phyloP scores from a whole-genome alignment of 2,113 vertebrate species.

The Emydocephalus ijimae region DNA sequence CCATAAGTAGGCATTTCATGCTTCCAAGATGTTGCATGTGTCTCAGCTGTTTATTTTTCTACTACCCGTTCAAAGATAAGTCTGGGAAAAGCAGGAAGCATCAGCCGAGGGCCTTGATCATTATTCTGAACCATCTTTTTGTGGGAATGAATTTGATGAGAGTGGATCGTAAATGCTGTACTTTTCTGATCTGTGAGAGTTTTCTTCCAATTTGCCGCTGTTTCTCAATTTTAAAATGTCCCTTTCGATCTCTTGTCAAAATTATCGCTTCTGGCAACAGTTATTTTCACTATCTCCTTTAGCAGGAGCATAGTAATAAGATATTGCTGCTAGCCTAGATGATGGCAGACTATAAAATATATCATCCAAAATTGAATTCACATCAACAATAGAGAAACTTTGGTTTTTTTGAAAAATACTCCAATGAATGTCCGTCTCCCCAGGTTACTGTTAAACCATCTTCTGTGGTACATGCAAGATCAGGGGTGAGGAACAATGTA shows the following conservation, averaged over 20 bases:
- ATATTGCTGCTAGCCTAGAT: not conserved
- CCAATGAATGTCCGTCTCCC: not conserved
- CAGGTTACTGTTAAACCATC: not conserved
- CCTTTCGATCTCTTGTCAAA: not conserved
- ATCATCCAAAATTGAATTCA: not conserved
- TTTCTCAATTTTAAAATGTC: not conserved
- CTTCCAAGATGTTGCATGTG: not conserved
- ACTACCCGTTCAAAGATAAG: not conserved
- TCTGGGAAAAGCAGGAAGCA: not conserved
- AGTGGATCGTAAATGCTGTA: not conserved
- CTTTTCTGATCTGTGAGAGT: not conserved
- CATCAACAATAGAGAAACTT: not conserved
- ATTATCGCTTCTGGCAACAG: not conserved
- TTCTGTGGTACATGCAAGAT: not conserved
- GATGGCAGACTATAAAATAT: not conserved
- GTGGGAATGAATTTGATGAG: not conserved
- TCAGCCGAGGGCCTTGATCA: not conserved
- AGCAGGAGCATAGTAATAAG: not conserved
- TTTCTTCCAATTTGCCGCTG: not conserved
- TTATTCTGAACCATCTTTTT: not conserved
- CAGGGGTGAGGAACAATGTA: too few relatives aligned
- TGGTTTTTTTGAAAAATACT: not conserved
- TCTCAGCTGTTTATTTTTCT: not conserved
- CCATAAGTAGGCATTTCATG: not conserved
- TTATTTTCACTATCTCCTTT: not conserved